A percentile compares a stretch with the other conserved stretches of the same genome.
These are phyloP conservation scores for Paramormyrops kingsleyae DNA, from an alignment of 2,113 vertebrate genomes.

Conservation along the genomic window DNA sequence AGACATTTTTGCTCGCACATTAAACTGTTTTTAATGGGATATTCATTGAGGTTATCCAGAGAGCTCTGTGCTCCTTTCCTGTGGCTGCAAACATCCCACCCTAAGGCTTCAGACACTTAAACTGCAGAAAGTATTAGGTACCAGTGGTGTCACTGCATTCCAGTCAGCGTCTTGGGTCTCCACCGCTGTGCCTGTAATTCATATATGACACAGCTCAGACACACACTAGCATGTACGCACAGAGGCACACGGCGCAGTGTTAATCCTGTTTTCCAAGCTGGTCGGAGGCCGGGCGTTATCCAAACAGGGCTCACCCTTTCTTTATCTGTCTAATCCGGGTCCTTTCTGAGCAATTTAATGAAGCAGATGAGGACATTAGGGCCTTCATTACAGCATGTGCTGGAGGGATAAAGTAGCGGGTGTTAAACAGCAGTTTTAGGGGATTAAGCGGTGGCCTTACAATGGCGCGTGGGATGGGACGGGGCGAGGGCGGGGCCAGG, in stretches of 20 bases:
- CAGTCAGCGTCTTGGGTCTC: neutral
- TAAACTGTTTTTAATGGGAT: neutral
- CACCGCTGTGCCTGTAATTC: neutral
- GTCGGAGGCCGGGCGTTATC: slow-evolving; percentile 40
- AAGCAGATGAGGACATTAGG: slow-evolving; percentile 37
- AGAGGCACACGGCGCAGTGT: slow-evolving; percentile 29
- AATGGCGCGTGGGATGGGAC: slow-evolving; percentile 50
- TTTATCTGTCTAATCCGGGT: slow-evolving; percentile 50
- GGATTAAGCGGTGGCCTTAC: slow-evolving; percentile 60
- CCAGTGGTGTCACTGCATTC: neutral
- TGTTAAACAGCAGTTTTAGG: slow-evolving; percentile 65
- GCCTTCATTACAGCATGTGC: slow-evolving; percentile 25
- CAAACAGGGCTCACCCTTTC: slow-evolving; percentile 53
- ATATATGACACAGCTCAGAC: neutral
- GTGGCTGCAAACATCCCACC: neutral
- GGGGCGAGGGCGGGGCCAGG: slow-evolving; percentile 1
- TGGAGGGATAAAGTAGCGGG: slow-evolving; percentile 48
- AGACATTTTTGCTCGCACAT: neutral
- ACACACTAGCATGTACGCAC: slow-evolving; percentile 20
- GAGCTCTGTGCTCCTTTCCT: neutral
- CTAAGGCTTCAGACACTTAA: neutral
- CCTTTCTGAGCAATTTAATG: slow-evolving; percentile 49
- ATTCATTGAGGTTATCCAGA: neutral
- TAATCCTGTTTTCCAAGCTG: slow-evolving; percentile 43
- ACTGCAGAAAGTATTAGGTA: neutral